Conservation (phyloP, 2,797 vertebrate species). For the Danio jaintianensis region DNA sequence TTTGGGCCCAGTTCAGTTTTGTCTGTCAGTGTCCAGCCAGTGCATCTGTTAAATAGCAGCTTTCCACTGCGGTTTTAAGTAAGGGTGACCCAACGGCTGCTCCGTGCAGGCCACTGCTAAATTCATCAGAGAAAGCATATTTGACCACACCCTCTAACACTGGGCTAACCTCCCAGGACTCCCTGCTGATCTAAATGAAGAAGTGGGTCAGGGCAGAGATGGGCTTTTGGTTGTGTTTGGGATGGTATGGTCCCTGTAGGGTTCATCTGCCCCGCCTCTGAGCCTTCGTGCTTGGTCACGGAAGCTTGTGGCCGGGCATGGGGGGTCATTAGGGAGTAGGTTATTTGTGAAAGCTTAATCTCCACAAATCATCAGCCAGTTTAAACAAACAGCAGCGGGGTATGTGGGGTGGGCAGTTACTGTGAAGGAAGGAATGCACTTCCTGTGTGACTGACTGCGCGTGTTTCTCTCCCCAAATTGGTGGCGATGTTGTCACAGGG, state of each 20-base stretch:
- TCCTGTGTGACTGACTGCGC: constrained; percentile 77
- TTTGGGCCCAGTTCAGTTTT: constrained; percentile 32
- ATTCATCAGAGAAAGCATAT: constrained; percentile 55
- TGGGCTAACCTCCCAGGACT: constrained; percentile 48
- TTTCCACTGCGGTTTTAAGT: constrained; percentile 54
- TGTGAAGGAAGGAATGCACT: constrained; percentile 87
- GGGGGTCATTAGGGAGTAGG: constrained; percentile 69
- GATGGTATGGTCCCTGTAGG: constrained; percentile 48
- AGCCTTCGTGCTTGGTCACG: constrained; percentile 55
- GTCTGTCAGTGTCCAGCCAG: constrained; percentile 33
- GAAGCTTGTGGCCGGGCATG: constrained; percentile 52
- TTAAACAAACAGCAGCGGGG: constrained; percentile 82
- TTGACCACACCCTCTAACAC: constrained; percentile 55
- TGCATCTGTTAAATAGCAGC: constrained; percentile 54
- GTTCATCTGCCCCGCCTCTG: constrained; percentile 49
- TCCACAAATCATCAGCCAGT: constrained; percentile 79
- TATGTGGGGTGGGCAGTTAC: constrained; percentile 76
- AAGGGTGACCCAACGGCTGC: constrained; percentile 33
- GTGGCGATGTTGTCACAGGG: constrained; percentile 69
- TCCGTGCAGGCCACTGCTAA: constrained; percentile 45
- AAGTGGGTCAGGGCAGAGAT: constrained; percentile 67
- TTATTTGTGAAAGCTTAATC: constrained; percentile 75
- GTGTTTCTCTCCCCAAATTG: constrained; percentile 73
- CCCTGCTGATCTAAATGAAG: constrained; percentile 51
- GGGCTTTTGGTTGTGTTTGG: constrained; percentile 31